These are phyloP conservation scores for Microhierax caerulescens DNA, from an alignment of 2,797 vertebrate genomes.

Conservation along the genomic window DNA sequence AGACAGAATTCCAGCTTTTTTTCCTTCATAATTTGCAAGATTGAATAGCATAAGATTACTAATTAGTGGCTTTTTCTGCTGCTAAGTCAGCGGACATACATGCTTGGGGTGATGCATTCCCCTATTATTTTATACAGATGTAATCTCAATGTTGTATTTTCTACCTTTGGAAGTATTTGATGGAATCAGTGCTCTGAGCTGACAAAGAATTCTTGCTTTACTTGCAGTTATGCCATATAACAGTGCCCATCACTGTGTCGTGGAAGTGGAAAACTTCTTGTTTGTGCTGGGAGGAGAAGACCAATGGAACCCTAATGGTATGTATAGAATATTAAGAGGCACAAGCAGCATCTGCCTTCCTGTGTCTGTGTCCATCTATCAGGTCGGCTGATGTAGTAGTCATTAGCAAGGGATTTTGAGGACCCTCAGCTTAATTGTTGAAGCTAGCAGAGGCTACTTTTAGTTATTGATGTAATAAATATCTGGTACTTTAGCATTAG, in stretches of 20 bases:
- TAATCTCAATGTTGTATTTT: background rate
- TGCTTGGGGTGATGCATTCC: background rate
- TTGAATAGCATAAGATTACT: slow-evolving; percentile 19
- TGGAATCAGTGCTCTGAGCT: background rate
- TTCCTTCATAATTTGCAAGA: slow-evolving; percentile 29
- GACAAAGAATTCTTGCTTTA: slow-evolving; percentile 48
- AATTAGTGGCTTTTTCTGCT: slow-evolving; percentile 2
- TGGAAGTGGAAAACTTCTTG: slow-evolving; percentile 98
- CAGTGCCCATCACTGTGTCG: slow-evolving; percentile 98
- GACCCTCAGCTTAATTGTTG: background rate
- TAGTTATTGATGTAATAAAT: background rate
- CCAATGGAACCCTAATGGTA: slow-evolving; percentile 99
- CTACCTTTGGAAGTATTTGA: background rate
- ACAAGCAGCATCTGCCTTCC: background rate
- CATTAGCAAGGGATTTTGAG: background rate
- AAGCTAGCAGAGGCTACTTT: slow-evolving; percentile 20
- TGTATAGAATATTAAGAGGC: background rate
- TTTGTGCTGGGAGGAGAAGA: slow-evolving; percentile 97
- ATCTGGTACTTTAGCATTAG: slow-evolving; percentile 44
- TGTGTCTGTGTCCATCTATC: background rate
- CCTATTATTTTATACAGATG: background rate
- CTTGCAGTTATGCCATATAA: slow-evolving; percentile 98
- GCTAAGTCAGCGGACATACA: background rate
- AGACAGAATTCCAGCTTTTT: background rate
- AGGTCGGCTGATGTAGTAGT: background rate